Evolutionary conservation across 2,888 invertebrate genomes (phyloP).

Genomic region (Cyaniris semiargus): DNA sequence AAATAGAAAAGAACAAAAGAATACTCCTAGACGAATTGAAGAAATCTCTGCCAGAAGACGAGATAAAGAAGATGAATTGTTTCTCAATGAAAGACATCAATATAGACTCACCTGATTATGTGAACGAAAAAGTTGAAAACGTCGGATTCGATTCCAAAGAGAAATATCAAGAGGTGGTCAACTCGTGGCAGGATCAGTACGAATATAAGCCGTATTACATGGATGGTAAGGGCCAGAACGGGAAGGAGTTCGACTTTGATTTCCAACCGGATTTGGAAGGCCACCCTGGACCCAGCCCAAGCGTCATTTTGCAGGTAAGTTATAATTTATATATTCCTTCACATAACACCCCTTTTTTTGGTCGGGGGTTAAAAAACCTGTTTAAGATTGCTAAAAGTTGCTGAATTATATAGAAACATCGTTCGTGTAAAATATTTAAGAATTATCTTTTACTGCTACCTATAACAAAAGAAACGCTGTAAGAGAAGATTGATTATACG

Average conservation of each 20-base stretch:
- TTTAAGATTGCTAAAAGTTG: no score
- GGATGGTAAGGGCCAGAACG: conserved; percentile 54
- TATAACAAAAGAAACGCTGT: no score
- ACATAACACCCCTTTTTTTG: no score
- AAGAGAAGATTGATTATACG: no score
- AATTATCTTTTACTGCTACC: no score
- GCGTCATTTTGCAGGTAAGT: conserved; percentile 90
- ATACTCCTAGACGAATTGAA: conserved; percentile 55
- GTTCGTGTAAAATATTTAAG: no score
- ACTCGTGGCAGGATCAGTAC: conserved; percentile 43
- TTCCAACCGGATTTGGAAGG: conserved; percentile 88
- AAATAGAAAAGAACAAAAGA: conserved; percentile 67
- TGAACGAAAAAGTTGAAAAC: conserved; percentile 62
- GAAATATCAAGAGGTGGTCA: conserved; percentile 55
- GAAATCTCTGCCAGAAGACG: conserved; percentile 48
- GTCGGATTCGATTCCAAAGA: conserved; percentile 65
- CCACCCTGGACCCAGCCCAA: conserved; percentile 96
- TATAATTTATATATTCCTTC: no score
- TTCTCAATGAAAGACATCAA: conserved; percentile 75
- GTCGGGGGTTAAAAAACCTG: no score
- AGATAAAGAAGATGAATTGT: conserved; percentile 61
- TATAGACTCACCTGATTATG: conserved; percentile 59
- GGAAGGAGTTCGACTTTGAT: conserved; percentile 88
- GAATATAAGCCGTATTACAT: conserved; percentile 59
- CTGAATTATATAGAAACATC: no score